Evolutionary conservation across 2,113 vertebrate genomes (phyloP).

Genomic region (Alethe castanea): DNA sequence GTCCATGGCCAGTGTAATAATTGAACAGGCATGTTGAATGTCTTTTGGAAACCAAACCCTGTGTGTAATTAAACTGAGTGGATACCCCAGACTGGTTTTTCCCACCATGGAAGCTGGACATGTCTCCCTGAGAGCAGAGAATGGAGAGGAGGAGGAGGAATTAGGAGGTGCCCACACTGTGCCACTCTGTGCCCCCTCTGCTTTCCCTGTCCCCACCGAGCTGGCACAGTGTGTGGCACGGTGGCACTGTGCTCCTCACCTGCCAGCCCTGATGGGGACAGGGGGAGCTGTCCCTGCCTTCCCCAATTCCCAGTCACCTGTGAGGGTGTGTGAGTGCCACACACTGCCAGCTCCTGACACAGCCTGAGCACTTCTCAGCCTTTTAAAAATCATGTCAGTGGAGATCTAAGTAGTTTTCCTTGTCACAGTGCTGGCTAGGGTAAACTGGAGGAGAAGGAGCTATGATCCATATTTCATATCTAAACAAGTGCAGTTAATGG

Average conservation of each 20-base stretch:
- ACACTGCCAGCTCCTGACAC: rapidly evolving
- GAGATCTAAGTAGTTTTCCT: slow-evolving; percentile 3
- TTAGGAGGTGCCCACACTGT: background rate
- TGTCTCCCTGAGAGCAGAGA: background rate
- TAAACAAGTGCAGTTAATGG: background rate
- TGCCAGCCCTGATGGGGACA: background rate
- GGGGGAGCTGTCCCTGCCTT: background rate
- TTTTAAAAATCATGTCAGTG: background rate
- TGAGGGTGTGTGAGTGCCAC: rapidly evolving
- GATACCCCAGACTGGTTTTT: background rate
- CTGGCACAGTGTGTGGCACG: background rate
- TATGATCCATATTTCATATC: background rate
- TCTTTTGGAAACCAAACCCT: background rate
- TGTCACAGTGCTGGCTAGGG: background rate
- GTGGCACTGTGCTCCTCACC: background rate
- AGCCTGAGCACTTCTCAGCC: background rate
- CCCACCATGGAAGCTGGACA: rapidly evolving
- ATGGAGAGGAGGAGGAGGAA: background rate
- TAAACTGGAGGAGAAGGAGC: background rate
- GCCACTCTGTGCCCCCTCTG: background rate
- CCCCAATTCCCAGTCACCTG: background rate
- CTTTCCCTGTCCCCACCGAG: background rate
- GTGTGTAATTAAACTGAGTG: background rate
- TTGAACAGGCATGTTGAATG: background rate
- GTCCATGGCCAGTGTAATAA: background rate